Base-by-base conservation (phyloP, 2,797 vertebrate genomes). In the Anableps anableps region DNA sequence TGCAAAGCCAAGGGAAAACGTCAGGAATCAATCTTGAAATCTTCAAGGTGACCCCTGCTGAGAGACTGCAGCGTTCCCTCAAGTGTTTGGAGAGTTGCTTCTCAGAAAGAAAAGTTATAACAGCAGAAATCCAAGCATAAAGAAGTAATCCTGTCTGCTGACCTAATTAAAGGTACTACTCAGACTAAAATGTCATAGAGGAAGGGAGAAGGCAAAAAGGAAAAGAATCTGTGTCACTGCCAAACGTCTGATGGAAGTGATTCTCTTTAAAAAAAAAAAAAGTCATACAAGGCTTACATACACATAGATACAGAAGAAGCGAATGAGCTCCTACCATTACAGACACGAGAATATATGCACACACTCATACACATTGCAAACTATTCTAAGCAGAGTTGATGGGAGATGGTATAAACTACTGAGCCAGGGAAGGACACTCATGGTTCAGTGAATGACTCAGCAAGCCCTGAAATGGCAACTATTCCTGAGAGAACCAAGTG, bases 401-500 rank as follows among this genome's bases (percentile, higher is more conserved):
- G 79, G 64, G 80, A 74, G 74, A 83, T 62, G 79, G 82, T 87
- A 76, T 53, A 85, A 80, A 80, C 75, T 75, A 84, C 64, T 51
- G 58, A 79, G 81, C 76, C 41, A 80, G 41, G 1, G 64, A 86
- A 90, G 82, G 88, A 91, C 88, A 82, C 77, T 88, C 83, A 74
- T 78, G 84, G 85, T 89, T 91, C 80, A 84, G 72, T 68, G 82
- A 85, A 80, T 93, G 91, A 93, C 90, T 90, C 86, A 85, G 92
- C 85, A 78, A 78, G 78, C 84, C n/a, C 89, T 84, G 80, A 93
- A 93, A 92, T 91, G 89, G 89, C 88, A 90, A 79, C 86, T 36
- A 86, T 90, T 84, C 93, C 91, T 81, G 55, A 74, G 93, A 93
- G 92, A 91, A 81, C 76, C 21, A 76, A 86, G 88, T 90, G 89